These are phyloP conservation scores for Megaceryle alcyon DNA, from an alignment of 2,797 vertebrate genomes.

Conservation along the genomic window DNA sequence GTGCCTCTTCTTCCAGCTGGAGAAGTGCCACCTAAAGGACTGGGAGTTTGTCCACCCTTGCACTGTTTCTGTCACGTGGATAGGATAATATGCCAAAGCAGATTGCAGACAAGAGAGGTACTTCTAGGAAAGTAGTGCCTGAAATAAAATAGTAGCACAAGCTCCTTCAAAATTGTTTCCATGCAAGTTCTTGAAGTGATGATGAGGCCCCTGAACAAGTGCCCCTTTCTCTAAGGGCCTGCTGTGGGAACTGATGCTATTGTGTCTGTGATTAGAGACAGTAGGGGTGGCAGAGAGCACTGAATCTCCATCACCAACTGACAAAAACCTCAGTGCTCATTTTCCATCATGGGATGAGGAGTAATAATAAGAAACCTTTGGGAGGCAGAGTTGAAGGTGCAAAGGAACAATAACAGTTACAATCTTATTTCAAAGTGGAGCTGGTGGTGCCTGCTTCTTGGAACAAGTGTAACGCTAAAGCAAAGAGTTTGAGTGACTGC, in stretches of 20 bases:
- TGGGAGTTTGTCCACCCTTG: not conserved
- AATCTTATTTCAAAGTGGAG: not conserved
- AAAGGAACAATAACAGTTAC: not conserved
- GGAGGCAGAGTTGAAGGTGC: not conserved
- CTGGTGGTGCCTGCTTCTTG: not conserved
- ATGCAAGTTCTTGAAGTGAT: not conserved
- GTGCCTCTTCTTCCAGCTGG: not conserved
- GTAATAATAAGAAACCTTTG: not conserved
- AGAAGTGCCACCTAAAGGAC: not conserved
- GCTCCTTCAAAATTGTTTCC: not conserved
- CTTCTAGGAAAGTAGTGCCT: not conserved
- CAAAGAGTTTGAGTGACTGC: not conserved
- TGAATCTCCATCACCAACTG: not conserved
- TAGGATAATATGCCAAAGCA: not conserved
- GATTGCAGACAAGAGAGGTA: not conserved
- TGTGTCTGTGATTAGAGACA: not conserved
- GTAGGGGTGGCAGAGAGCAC: not conserved
- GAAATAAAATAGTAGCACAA: not conserved
- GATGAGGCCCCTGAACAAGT: not conserved
- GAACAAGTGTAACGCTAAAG: not conserved
- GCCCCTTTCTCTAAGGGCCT: not conserved
- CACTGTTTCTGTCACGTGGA: not conserved
- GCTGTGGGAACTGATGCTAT: not conserved
- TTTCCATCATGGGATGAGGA: not conserved
- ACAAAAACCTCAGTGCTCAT: not conserved